Evolutionary conservation across 2,888 invertebrate species (phyloP), one percentile per base, ranked within the genome.

Genomic region (Calameuta idolon): DNA sequence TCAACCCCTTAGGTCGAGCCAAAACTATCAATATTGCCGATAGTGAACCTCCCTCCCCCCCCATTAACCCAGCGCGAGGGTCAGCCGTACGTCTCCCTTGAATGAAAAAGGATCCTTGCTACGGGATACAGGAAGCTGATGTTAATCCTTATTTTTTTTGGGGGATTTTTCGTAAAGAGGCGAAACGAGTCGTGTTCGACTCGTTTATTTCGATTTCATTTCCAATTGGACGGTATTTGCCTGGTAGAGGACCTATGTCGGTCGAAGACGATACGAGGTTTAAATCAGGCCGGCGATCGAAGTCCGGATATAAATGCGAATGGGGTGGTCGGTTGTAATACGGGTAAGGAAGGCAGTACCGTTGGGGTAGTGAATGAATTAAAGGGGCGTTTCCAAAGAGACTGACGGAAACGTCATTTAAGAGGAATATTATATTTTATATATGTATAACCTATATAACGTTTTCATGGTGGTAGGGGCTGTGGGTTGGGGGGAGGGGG

Each of bases 11-110:
- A 73, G 69, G 75, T 55, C 35, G 71, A 75, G 71, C 69, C n/a
- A 35, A 69, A 78, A 79, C 77, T 81, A 81, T 84, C 81, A 78
- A 81, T 83, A 80, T 80, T 81, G 75, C 76, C 78, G 80, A 84
- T 84, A 78, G 77, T 79, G 23, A 55, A 55, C 9, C 0, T 23
- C 23, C 1, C 40, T 23, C 35, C 0, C 3, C 35, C 35, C 0
- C 79, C 79, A 77, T 80, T 82, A 78, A 35, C 74, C 69, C 34
- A 71, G 9, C 31, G 31, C 71, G 4, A 71, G 71, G 31, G 31
- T 71, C 30, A 71, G 11, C 31, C 12, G 12, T 31, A 31, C 12
- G 71, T 71, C 5, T 40, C 5, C 5, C 23, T 55, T 23, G 40
- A 23, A 23, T 55, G 40, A 55, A 23, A 23, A 55, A 55, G 5